A percentile compares a stretch with the other conserved stretches of the same genome.
Evolutionary conservation across 2,797 vertebrate genomes (phyloP).

Genomic region (Chaetophractus vellerosus): DNA sequence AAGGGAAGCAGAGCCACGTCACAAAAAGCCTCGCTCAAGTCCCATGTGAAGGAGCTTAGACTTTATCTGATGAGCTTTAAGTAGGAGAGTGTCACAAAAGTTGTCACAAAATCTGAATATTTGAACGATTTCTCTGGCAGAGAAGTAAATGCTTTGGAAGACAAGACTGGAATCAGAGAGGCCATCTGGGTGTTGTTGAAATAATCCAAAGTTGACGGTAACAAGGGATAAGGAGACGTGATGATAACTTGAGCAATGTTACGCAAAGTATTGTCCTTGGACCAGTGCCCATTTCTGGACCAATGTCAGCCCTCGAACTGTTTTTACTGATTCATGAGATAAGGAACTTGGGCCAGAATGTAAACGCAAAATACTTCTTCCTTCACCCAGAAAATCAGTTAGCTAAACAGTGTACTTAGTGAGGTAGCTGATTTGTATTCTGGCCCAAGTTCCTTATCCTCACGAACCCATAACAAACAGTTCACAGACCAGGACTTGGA

Average conservation of each 20-base stretch:
- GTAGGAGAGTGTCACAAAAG: background rate
- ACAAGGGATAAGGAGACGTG: background rate
- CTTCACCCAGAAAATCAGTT: background rate
- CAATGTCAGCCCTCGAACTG: background rate
- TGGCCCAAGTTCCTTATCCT: background rate
- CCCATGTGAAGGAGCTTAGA: background rate
- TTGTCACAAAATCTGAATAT: background rate
- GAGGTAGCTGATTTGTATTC: background rate
- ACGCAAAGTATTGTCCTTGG: background rate
- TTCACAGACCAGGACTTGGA: rapidly evolving
- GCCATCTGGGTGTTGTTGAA: background rate
- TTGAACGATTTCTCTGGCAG: background rate
- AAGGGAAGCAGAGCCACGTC: background rate
- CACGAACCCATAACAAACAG: background rate
- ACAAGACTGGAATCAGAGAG: background rate
- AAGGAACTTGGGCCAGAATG: background rate
- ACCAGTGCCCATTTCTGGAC: background rate
- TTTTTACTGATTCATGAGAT: background rate
- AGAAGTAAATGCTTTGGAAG: background rate
- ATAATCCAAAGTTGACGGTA: background rate
- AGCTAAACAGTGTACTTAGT: background rate
- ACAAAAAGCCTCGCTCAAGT: background rate
- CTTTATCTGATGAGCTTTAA: background rate
- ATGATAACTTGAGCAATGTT: rapidly evolving
- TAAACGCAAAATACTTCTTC: background rate